These are phyloP conservation scores for Raillietiella orientalis DNA, from an alignment of 2,888 invertebrate genomes.

Conservation along the genomic window DNA sequence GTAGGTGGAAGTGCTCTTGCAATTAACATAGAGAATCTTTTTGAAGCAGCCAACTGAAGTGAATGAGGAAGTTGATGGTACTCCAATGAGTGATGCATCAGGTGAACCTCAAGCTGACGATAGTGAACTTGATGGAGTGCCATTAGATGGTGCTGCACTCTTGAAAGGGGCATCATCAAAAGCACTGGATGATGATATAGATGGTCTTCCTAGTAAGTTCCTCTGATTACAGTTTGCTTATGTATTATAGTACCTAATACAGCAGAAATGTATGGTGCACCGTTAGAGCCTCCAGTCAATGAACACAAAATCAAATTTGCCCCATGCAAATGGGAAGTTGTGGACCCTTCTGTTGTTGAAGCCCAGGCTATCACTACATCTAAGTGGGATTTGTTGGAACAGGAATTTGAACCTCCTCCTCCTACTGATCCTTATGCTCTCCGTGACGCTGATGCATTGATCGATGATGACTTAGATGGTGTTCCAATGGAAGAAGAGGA, in stretches of 20 bases:
- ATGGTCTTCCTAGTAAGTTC: slow-evolving; percentile 26
- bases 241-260: background rate
- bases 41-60: no score
- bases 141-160: slow-evolving; percentile 37
- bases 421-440: no score
- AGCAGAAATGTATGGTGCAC: slow-evolving; percentile 8
- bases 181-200: slow-evolving; percentile 25
- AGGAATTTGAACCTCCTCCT: no score
- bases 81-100: background rate
- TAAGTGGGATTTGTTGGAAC: slow-evolving; percentile 51
- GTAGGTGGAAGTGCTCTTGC: no score
- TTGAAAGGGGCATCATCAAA: slow-evolving; percentile 20
- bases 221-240: background rate
- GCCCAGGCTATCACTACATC: slow-evolving; percentile 49
- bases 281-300: slow-evolving; percentile 6
- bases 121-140: slow-evolving; percentile 10
- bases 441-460: slow-evolving; percentile 13
- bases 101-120: background rate
- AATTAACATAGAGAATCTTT: no score
- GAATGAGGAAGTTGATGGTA: slow-evolving; percentile 2
- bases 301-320: slow-evolving; percentile 19
- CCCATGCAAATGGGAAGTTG: slow-evolving; percentile 83
- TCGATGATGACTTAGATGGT: slow-evolving; percentile 10
- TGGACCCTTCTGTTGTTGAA: slow-evolving; percentile 54
- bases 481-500: slow-evolving; percentile 8